Evolutionary conservation across 1,140 invertebrate genomes (phyloP), one percentile per base, ranked within the genome.

Genomic region (Nephila pilipes): DNA sequence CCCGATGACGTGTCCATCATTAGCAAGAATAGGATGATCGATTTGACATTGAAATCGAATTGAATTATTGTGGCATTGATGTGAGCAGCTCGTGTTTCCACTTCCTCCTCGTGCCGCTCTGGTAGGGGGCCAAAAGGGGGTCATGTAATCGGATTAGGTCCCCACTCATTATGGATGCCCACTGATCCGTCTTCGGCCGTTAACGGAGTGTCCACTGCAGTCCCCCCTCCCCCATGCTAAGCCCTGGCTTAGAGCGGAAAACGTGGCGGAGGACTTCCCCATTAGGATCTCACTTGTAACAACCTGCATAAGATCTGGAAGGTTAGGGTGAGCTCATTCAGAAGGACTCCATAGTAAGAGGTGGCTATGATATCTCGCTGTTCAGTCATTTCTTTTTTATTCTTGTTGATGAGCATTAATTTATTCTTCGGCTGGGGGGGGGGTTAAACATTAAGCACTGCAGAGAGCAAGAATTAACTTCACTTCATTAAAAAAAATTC

Each of bases 141-240:
- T 8, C 22, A 12, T 36, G 22, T 80, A 80, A 80, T 80, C 79
- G 79, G 79, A 80, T 80, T 80, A 80, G 36, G 38, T 25, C 79
- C 79, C 79, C 79, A 29, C 79, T 80, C 79, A 80, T 80, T 80
- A 80, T 32, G 36, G 22, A 80, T 46, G 79, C 79, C 32, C 38
- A 38, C 79, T 80, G 38, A 80, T 38, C 38, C 79, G 79, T 80
- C 79, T 80, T 80, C 16, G 46, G 46, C 46, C 79, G 25, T 65
- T n/a, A 80, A 80, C 38, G 79, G 79, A 46, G 46, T 46, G 46
- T 46, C 46, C 46, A 46, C 46, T 46, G 46, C 46, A 46, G 46
- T 10, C 46, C n/a, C 79, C 79, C 12, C 46, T 6, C 79, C 79
- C 12, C 32, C 79, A 29, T 36, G 32, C 25, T 46, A 46, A 46